phyloP scores from a whole-genome alignment of 2,797 vertebrate species.

The Leptatherina wallacei region DNA sequence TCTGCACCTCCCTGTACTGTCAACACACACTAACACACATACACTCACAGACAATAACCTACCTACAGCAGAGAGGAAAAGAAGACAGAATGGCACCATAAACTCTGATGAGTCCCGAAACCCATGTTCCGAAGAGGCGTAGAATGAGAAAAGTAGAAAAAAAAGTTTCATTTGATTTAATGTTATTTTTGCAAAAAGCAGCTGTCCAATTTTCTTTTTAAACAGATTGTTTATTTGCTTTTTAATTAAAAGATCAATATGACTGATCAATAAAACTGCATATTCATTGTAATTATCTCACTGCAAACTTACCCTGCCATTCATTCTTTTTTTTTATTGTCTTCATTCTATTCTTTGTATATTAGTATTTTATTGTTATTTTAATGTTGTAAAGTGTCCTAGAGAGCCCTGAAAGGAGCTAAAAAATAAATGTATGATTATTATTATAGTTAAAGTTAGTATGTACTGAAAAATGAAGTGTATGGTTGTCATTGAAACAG shows the following conservation, averaged over 20 bases:
- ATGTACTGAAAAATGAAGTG: background rate
- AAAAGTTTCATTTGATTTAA: background rate
- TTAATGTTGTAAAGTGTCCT: no score
- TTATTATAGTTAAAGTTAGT: no score
- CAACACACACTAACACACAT: constrained; percentile 32
- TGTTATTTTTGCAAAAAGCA: background rate
- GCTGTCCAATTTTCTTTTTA: background rate
- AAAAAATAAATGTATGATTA: no score
- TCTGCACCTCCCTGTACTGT: constrained; percentile 63
- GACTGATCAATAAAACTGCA: no score
- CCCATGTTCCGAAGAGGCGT: background rate
- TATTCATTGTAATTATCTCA: no score
- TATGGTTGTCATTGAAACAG: background rate
- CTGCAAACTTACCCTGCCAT: no score
- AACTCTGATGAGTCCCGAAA: constrained; percentile 20
- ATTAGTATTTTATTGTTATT: no score
- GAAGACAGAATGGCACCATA: constrained; percentile 18
- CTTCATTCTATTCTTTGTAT: no score
- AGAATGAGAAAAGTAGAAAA: background rate
- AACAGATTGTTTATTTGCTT: background rate
- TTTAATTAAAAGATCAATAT: background rate
- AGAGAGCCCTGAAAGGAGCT: no score
- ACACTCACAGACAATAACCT: constrained; percentile 14
- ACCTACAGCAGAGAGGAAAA: constrained; percentile 36
- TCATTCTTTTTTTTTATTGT: no score